phyloP scores from a whole-genome alignment of 2,888 invertebrate species.

The Melolontha melolontha region DNA sequence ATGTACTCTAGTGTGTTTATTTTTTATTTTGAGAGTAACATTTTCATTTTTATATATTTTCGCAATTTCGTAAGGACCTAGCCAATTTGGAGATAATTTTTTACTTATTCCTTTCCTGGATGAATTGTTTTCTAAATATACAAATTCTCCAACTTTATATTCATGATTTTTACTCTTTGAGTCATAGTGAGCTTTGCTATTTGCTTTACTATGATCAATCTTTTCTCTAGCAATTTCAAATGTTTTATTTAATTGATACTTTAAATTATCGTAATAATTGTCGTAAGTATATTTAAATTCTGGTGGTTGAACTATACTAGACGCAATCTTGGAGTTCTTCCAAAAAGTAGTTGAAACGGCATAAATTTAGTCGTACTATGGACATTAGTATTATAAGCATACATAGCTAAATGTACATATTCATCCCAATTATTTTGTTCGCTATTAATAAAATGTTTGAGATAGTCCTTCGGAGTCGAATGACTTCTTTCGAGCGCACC shows the following conservation, averaged over 20 bases:
- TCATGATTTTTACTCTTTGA: background rate
- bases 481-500: constrained; percentile 57
- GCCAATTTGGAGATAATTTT: constrained; percentile 17
- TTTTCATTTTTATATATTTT: constrained; percentile 14
- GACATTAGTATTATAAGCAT: constrained; percentile 50
- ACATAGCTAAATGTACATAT: constrained; percentile 53
- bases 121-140: constrained; percentile 20
- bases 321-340: constrained; percentile 45
- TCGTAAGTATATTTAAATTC: constrained; percentile 53
- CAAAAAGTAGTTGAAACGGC: constrained; percentile 52
- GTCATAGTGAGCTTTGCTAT: constrained; percentile 43
- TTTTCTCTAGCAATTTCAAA: constrained; percentile 50
- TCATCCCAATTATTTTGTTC: constrained; percentile 56
- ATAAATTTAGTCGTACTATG: constrained; percentile 52
- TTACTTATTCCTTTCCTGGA: constrained; percentile 2
- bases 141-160: constrained; percentile 20
- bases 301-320: constrained; percentile 46
- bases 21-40: constrained; percentile 17
- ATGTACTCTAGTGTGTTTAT: background rate
- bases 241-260: constrained; percentile 48
- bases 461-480: constrained; percentile 53
- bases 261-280: constrained; percentile 47
- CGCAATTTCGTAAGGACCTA: constrained; percentile 25
- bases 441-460: constrained; percentile 54
- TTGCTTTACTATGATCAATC: constrained; percentile 46